phyloP scores from a whole-genome alignment of 1,140 invertebrate genomes.

The Trichogramma pretiosum region DNA sequence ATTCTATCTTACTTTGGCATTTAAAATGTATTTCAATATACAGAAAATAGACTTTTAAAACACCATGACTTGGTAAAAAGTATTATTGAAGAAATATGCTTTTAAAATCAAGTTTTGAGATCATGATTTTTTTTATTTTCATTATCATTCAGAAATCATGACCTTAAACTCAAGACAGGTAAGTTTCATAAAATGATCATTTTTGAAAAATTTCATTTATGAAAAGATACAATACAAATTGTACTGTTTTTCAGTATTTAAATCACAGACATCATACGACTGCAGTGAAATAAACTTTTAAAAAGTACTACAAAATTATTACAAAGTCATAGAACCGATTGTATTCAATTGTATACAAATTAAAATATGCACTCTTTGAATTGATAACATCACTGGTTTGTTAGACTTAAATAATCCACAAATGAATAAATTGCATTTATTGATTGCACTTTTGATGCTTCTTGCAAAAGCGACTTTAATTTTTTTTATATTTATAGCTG shows the following conservation, averaged over 20 bases:
- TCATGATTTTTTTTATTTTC: conserved; percentile 1
- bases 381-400: conserved; percentile 17
- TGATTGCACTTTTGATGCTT: conserved; percentile 18
- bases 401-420: conserved; percentile 12
- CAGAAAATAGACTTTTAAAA: conserved; percentile 6
- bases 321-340: conserved; percentile 24
- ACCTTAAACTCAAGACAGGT: too few species aligned
- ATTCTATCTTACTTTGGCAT: conserved; percentile 7
- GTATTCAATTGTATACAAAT: conserved; percentile 30
- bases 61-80: background rate
- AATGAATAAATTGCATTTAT: conserved; percentile 4
- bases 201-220: too few species aligned
- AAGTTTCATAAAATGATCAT: too few species aligned
- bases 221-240: conserved; percentile 16
- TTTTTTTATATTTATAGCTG: conserved; percentile 10
- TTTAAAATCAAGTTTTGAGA: conserved; percentile 8
- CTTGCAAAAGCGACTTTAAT: conserved; percentile 21
- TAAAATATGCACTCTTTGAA: conserved; percentile 20
- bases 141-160: too few species aligned
- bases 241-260: conserved; percentile 26
- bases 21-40: background rate
- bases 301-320: conserved; percentile 22
- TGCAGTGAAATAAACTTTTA: conserved; percentile 27
- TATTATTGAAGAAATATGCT: too few species aligned
- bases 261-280: conserved; percentile 35